Conservation (phyloP, 1,140 invertebrate genomes). For the Drosophila lowei region DNA sequence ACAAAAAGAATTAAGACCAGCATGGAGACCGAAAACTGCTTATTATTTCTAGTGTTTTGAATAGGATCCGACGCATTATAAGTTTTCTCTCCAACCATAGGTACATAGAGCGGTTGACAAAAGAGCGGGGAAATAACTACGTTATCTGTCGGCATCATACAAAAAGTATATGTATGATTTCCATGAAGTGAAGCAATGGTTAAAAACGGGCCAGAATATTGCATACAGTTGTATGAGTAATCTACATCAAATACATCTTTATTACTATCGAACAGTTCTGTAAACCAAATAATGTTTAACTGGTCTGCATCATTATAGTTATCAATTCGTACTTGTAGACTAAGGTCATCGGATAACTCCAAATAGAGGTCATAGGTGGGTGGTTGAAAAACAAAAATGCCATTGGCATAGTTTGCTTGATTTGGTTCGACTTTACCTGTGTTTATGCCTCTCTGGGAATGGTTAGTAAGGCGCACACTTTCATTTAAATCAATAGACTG, state of each 20-base stretch:
- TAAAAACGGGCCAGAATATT: slow-evolving; percentile 37
- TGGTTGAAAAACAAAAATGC: slow-evolving; percentile 43
- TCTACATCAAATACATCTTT: slow-evolving; percentile 12
- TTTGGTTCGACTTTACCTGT: background rate
- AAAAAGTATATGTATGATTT: slow-evolving; percentile 66
- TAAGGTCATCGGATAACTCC: slow-evolving; percentile 32
- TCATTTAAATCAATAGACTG: slow-evolving; percentile 22
- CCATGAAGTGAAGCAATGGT: slow-evolving; percentile 22
- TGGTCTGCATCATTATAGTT: slow-evolving; percentile 20
- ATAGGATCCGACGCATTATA: slow-evolving; percentile 8
- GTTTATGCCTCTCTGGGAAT: background rate
- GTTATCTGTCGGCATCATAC: slow-evolving; percentile 37
- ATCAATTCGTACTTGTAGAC: slow-evolving; percentile 38
- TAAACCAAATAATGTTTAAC: slow-evolving; percentile 65
- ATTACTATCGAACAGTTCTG: slow-evolving; percentile 12
- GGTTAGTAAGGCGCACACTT: too few species aligned
- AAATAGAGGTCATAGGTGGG: slow-evolving; percentile 55
- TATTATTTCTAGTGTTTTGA: slow-evolving; percentile 42
- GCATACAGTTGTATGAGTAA: slow-evolving; percentile 48
- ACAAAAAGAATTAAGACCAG: slow-evolving; percentile 57
- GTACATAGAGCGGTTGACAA: slow-evolving; percentile 57
- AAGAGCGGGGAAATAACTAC: slow-evolving; percentile 50
- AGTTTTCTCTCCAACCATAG: slow-evolving; percentile 1
- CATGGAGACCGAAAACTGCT: slow-evolving; percentile 64
- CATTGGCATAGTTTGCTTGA: background rate